A percentile compares a stretch with the other conserved stretches of the same genome.
Conservation (phyloP, 2,797 vertebrate species). For the Enteromius radiatus region DNA sequence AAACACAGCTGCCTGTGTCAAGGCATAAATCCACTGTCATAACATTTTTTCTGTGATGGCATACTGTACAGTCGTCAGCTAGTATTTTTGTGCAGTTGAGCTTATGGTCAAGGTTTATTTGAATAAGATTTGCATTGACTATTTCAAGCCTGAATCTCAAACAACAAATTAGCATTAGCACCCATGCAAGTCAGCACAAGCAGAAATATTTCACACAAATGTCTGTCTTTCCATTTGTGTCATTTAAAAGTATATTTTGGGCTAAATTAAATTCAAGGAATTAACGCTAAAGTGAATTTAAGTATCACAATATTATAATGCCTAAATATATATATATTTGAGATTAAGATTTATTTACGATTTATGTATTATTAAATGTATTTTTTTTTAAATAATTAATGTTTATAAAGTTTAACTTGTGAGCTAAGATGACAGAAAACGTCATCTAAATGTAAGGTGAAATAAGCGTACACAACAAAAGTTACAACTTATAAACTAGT, state of each 20-base stretch:
- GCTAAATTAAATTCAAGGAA: neutral
- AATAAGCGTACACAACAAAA: neutral
- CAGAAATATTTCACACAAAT: conserved; percentile 2
- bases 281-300: neutral
- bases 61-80: conserved; percentile 3
- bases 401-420: neutral
- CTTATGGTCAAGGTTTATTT: conserved; percentile 61
- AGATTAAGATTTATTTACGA: neutral
- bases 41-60: conserved; percentile 11
- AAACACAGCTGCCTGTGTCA: neutral
- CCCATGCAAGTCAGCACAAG: neutral
- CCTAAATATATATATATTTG: neutral
- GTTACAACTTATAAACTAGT: neutral
- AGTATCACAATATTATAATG: neutral
- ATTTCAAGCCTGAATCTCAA: conserved; percentile 43
- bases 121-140: conserved; percentile 71
- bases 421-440: conserved; percentile 1
- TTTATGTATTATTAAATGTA: neutral
- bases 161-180: conserved; percentile 50
- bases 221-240: neutral
- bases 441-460: neutral
- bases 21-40: neutral
- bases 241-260: neutral
- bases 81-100: neutral
- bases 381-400: neutral